A percentile compares a stretch with the other conserved stretches of the same genome.
phyloP scores from a whole-genome alignment of 2,888 invertebrate genomes.

The Aradus depressus region DNA sequence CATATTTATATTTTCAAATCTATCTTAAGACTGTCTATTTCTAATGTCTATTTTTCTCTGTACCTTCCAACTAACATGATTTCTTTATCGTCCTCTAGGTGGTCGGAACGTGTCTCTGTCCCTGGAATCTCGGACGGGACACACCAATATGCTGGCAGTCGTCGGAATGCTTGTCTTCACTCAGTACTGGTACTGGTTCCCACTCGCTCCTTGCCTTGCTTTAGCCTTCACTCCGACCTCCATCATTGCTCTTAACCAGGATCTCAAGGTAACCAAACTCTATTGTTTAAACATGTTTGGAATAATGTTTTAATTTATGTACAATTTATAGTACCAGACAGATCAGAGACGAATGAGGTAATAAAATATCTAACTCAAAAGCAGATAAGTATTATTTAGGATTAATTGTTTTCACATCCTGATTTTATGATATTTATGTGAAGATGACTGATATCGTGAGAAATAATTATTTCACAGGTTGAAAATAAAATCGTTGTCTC shows the following conservation, averaged over 20 bases:
- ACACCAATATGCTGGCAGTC: constrained; percentile 92
- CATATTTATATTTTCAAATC: too few species aligned
- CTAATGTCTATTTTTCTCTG: too few species aligned
- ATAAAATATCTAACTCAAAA: too few species aligned
- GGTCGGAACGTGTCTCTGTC: constrained; percentile 95
- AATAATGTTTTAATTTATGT: neutral
- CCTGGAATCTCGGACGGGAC: constrained; percentile 89
- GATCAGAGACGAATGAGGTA: too few species aligned
- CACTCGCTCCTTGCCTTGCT: constrained; percentile 87
- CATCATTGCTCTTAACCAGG: constrained; percentile 84
- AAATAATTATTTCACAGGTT: too few species aligned
- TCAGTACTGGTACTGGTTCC: constrained; percentile 99
- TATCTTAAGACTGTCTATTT: too few species aligned
- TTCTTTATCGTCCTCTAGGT: constrained; percentile 38
- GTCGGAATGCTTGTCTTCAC: constrained; percentile 96
- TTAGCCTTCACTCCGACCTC: constrained; percentile 94
- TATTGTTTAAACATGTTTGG: constrained; percentile 30
- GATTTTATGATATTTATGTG: too few species aligned
- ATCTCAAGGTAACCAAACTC: constrained; percentile 47
- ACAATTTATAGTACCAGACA: too few species aligned
- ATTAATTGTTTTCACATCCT: too few species aligned
- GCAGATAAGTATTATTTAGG: too few species aligned
- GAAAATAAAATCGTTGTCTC: too few species aligned
- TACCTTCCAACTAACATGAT: neutral
- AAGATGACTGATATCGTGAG: too few species aligned